Conservation (phyloP, 2,797 vertebrate genomes). For the Oreochromis grahami region DNA sequence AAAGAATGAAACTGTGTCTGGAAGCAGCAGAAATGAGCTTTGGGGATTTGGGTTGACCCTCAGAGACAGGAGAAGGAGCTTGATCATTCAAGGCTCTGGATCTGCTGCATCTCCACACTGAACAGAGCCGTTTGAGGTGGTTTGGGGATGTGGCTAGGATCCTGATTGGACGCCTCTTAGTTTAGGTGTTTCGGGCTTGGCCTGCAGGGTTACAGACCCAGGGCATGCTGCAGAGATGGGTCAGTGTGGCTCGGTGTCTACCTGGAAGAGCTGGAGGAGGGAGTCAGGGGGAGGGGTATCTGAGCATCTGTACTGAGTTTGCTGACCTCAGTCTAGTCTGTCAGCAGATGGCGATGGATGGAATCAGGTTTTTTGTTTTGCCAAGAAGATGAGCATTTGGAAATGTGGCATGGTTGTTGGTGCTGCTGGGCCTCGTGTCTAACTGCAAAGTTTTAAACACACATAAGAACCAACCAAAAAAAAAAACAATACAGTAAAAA, state of each 20-base stretch:
- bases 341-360: not conserved
- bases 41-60: not conserved
- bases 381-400: not conserved
- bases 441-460: not conserved
- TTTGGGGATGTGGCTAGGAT: not conserved
- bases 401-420: not conserved
- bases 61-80: not conserved
- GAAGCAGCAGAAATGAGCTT: not conserved
- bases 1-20: not conserved
- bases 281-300: not conserved
- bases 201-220: not conserved
- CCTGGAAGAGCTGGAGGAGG: not conserved
- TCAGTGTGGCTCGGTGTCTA: not conserved
- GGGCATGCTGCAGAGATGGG: not conserved
- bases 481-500: not conserved
- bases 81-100: not conserved
- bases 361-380: not conserved
- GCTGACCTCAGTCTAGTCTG: not conserved
- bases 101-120: not conserved
- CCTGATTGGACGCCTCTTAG: not conserved
- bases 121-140: not conserved
- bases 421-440: not conserved
- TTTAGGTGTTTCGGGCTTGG: not conserved
- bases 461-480: not conserved
- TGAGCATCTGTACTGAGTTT: not conserved